Evolutionary conservation across 2,888 invertebrate genomes (phyloP).

Genomic region (Ectobius pallidus): DNA sequence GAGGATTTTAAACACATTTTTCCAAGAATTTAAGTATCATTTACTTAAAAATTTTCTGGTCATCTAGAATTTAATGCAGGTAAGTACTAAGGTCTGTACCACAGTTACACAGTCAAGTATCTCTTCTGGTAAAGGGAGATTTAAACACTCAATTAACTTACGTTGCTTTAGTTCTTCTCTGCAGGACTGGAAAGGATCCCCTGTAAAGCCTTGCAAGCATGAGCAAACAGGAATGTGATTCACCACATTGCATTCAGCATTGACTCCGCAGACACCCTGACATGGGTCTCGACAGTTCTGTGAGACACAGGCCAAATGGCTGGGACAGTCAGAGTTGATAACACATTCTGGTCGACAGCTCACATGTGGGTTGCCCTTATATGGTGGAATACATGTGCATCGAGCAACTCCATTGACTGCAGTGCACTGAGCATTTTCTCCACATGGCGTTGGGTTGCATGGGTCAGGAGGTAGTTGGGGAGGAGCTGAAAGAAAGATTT

Average conservation of each 20-base stretch:
- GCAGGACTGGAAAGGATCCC: slow-evolving; percentile 84
- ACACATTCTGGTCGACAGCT: slow-evolving; percentile 88
- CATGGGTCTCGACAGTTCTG: slow-evolving; percentile 88
- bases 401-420: slow-evolving; percentile 70
- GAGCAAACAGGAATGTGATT: slow-evolving; percentile 85
- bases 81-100: no score
- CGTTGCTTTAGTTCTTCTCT: slow-evolving; percentile 63
- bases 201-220: slow-evolving; percentile 75
- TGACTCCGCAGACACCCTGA: slow-evolving; percentile 80
- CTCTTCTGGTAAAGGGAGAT: no score
- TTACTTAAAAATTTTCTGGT: no score
- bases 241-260: slow-evolving; percentile 81
- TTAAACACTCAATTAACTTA: no score
- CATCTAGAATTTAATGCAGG: no score
- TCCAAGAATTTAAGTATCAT: no score
- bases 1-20: no score
- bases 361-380: slow-evolving; percentile 84
- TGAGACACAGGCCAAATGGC: slow-evolving; percentile 77
- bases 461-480: slow-evolving; percentile 57
- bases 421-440: slow-evolving; percentile 80
- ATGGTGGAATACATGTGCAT: slow-evolving; percentile 87
- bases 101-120: no score
- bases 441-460: slow-evolving; percentile 82
- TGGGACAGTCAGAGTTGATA: slow-evolving; percentile 79
- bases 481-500: background rate